Conservation (phyloP, 2,888 invertebrate genomes). For the Drosophila prolongata region DNA sequence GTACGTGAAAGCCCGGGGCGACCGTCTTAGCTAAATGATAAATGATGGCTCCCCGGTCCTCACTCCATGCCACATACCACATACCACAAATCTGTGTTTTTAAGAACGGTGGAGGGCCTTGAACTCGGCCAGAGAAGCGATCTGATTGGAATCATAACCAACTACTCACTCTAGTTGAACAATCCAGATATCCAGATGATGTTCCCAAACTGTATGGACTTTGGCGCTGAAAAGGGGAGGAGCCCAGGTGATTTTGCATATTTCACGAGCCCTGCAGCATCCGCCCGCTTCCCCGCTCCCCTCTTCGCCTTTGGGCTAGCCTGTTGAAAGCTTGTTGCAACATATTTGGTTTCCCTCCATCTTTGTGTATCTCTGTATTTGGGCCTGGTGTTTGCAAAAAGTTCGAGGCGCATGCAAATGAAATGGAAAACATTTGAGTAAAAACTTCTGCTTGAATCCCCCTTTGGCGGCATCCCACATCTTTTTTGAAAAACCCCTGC, state of each 20-base stretch:
- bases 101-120: slow-evolving; percentile 7
- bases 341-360: slow-evolving; percentile 7
- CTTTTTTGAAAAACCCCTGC: slow-evolving; percentile 39
- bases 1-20: slow-evolving; percentile 4
- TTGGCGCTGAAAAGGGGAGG: not conserved
- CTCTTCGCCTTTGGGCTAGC: slow-evolving; percentile 11
- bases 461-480: slow-evolving; percentile 37
- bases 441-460: slow-evolving; percentile 48
- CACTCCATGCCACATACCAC: not conserved
- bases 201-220: too few species aligned
- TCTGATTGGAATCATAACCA: slow-evolving; percentile 22
- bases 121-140: slow-evolving; percentile 6
- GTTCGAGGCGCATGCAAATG: slow-evolving; percentile 74
- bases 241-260: slow-evolving; percentile 53
- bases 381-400: slow-evolving; percentile 47
- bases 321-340: slow-evolving; percentile 63
- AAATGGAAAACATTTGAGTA: slow-evolving; percentile 76
- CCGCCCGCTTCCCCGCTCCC: not conserved
- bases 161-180: slow-evolving; percentile 49
- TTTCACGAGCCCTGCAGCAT: slow-evolving; percentile 49
- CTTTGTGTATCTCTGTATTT: slow-evolving; percentile 30
- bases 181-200: slow-evolving; percentile 27
- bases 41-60: slow-evolving; percentile 15
- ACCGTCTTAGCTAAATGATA: slow-evolving; percentile 14
- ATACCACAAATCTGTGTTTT: not conserved